These are phyloP conservation scores for Cynodonichthys magdalenae DNA, from an alignment of 2,797 vertebrate genomes.

Conservation along the genomic window DNA sequence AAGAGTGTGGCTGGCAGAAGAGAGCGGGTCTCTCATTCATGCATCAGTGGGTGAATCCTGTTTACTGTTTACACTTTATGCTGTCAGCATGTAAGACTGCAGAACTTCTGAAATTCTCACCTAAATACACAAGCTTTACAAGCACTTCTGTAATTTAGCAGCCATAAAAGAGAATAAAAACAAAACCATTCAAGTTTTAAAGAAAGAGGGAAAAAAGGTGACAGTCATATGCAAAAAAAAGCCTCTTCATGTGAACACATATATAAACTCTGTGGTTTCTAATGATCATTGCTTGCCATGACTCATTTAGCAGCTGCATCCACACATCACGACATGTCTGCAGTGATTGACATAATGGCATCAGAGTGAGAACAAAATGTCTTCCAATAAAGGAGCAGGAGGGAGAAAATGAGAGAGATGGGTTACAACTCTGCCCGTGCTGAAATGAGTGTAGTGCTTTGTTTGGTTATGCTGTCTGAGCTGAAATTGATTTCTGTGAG, in stretches of 20 bases:
- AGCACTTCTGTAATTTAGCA: background rate
- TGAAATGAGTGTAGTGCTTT: conserved; percentile 76
- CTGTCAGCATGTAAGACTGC: conserved; percentile 20
- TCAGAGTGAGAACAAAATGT: conserved; percentile 84
- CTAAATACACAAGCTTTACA: background rate
- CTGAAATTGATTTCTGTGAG: conserved; percentile 83
- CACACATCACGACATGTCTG: conserved; percentile 76
- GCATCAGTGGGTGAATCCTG: conserved; percentile 29
- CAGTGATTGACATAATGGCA: conserved; percentile 80
- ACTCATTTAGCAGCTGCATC: conserved; percentile 76
- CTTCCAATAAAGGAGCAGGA: conserved; percentile 72
- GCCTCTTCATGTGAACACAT: conserved; percentile 51
- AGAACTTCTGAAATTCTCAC: conserved; percentile 17
- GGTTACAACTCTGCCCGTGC: conserved; percentile 67
- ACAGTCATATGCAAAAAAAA: conserved; percentile 35
- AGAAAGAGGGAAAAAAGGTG: conserved; percentile 34
- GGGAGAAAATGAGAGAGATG: conserved; percentile 69
- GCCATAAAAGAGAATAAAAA: conserved; percentile 21
- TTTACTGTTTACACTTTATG: conserved; percentile 28
- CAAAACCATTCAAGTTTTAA: conserved; percentile 11
- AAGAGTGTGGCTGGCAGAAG: conserved; percentile 59
- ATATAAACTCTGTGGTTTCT: conserved; percentile 60
- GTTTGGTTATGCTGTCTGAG: conserved; percentile 82
- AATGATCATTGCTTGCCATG: conserved; percentile 71
- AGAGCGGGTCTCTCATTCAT: conserved; percentile 49